Evolutionary conservation across 2,888 invertebrate species (phyloP).

Genomic region (Lithophane leautieri): DNA sequence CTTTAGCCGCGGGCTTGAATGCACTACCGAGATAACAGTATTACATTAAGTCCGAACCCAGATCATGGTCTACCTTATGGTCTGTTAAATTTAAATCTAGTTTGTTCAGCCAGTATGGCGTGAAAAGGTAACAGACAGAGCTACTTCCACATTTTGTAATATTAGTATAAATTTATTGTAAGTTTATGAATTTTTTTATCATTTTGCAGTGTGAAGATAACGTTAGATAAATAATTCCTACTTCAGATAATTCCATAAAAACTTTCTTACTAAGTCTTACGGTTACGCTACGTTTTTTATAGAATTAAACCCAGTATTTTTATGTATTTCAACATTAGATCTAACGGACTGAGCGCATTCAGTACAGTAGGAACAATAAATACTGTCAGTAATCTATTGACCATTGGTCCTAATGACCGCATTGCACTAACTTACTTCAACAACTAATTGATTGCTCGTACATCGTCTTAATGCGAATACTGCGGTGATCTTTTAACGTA

Average conservation of each 20-base stretch:
- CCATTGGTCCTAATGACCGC: slow-evolving; percentile 20
- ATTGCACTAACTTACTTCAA: slow-evolving; percentile 12
- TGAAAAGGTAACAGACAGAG: background rate
- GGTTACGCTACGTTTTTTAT: background rate
- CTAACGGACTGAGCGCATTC: background rate
- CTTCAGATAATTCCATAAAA: background rate
- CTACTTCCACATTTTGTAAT: background rate
- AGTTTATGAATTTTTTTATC: background rate
- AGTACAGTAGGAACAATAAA: slow-evolving; percentile 20
- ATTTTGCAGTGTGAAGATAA: background rate
- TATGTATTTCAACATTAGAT: background rate
- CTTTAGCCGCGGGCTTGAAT: background rate
- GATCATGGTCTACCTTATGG: background rate
- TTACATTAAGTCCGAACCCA: background rate
- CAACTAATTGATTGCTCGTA: slow-evolving; percentile 24
- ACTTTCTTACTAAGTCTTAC: too few relatives aligned
- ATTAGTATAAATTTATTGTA: background rate
- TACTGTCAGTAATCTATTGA: slow-evolving; percentile 28
- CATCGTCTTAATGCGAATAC: slow-evolving; percentile 7
- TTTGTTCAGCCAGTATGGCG: background rate
- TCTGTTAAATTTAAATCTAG: background rate
- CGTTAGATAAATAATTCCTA: background rate
- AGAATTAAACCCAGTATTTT: background rate
- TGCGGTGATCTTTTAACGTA: background rate
- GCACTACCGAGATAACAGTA: background rate